Base-by-base conservation (phyloP, 1,140 invertebrate genomes). In the Bombus vancouverensis region DNA sequence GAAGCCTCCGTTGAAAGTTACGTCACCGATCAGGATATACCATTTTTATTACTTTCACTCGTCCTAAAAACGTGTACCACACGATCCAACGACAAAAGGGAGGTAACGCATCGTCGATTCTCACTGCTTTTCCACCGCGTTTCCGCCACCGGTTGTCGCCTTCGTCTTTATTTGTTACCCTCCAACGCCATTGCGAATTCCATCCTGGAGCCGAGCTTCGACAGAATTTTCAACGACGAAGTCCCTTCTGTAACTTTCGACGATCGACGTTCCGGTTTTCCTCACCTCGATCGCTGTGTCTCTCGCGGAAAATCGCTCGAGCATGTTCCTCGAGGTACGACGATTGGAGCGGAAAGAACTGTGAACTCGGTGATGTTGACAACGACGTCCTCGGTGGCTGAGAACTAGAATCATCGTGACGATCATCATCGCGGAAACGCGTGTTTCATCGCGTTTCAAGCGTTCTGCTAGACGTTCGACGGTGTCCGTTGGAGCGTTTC, bases 1-100 rank as follows among this genome's bases (percentile, higher is more conserved):
- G 47, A 74, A 74, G 44, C 59, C 68, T 18, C 66, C 59, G 59
- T 75, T n/a, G 83, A 85, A 81, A 85, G 53, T 85, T 85, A 81
- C 83, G 83, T 71, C 72, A 53, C 81, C 53, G 65, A 39, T 53
- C 32, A n/a, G 39, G 70, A 39, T 28, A 71, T 59, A 59, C 37
- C 71, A 32, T 39, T 42, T 80, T 18, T n/a, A 37, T 47, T 65
- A 66, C 22, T n/a, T 65, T 10, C 8, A 59, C 37, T 76, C 47
- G 32, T 72, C 59, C 47, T 71, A 77, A 18, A 71, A 71, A 39
- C 53, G 47, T 32, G 44, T 59, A 72, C 57, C 80, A 72, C 47
- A 72, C 66, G 82, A 47, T 79, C 32, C 83, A 80, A 72, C 44
- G 74, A 47, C 85, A 32, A 62, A 83, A 83, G 66, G 81, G 74